Evolutionary conservation across 64 coral and sea anemone genomes (phyloP).

Genomic region (Montipora capricornis): DNA sequence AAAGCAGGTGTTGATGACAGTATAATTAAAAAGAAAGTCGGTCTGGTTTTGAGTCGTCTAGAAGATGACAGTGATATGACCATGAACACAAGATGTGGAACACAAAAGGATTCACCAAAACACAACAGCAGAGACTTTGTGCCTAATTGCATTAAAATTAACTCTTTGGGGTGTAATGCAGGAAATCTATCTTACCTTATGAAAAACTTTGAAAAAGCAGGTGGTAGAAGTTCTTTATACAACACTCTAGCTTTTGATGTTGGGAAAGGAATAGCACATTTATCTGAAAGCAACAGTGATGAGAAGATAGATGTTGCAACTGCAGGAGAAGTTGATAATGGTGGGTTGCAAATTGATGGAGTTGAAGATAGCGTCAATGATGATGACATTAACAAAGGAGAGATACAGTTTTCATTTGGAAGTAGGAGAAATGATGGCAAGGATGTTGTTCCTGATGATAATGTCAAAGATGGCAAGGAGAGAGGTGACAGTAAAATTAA

Average conservation of each 20-base stretch:
- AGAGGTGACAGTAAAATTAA: neutral
- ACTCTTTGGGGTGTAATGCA: neutral
- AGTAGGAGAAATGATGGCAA: neutral
- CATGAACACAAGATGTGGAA: neutral
- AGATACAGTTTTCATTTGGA: neutral
- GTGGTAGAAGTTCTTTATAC: neutral
- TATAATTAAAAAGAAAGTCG: constrained; percentile 43
- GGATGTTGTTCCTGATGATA: neutral
- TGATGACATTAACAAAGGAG: neutral
- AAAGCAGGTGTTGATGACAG: neutral
- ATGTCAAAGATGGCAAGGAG: neutral
- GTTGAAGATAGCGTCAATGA: neutral
- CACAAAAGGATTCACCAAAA: neutral
- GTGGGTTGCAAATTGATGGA: neutral
- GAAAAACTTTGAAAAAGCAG: neutral
- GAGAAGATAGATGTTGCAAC: constrained; percentile 8
- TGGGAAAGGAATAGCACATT: neutral
- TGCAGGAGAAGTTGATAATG: neutral
- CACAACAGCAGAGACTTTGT: neutral
- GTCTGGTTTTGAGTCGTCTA: constrained; percentile 23
- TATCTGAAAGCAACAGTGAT: constrained; percentile 33
- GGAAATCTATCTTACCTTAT: neutral
- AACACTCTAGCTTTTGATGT: neutral
- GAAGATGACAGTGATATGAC: neutral
- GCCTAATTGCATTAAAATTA: no score